Evolutionary conservation across 1,140 invertebrate genomes (phyloP).

Genomic region (Temnothorax longispinosus): DNA sequence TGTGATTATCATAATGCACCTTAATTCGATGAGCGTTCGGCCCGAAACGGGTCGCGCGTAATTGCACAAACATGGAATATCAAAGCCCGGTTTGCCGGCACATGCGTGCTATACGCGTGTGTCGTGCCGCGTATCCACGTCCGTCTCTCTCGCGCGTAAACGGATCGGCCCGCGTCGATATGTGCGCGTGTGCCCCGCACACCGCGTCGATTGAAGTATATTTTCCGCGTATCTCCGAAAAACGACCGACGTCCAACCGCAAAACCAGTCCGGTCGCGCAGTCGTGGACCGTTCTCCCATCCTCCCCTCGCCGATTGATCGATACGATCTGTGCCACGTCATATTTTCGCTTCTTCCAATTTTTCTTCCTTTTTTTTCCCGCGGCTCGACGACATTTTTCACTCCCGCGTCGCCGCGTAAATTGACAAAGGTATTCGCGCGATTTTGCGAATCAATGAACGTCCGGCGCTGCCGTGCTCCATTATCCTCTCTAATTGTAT

Average conservation of each 20-base stretch:
- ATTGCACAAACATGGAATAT: slow-evolving; percentile 78
- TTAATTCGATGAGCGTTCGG: slow-evolving; percentile 76
- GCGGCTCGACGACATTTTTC: neutral
- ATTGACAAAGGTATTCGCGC: slow-evolving; percentile 68
- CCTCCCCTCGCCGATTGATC: slow-evolving; percentile 50
- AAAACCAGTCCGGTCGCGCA: slow-evolving; percentile 73
- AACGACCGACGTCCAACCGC: slow-evolving; percentile 70
- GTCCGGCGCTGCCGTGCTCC: slow-evolving; percentile 26
- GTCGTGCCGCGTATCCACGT: neutral
- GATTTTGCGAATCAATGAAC: slow-evolving; percentile 50
- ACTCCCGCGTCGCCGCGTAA: slow-evolving; percentile 50
- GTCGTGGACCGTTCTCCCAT: slow-evolving; percentile 58
- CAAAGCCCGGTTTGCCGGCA: slow-evolving; percentile 70
- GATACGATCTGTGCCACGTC: slow-evolving; percentile 68
- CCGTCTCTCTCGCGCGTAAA: neutral
- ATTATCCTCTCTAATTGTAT: slow-evolving; percentile 60
- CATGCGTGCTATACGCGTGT: slow-evolving; percentile 14
- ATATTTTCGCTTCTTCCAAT: slow-evolving; percentile 62
- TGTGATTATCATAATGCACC: slow-evolving; percentile 78
- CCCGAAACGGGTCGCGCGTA: slow-evolving; percentile 74
- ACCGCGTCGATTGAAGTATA: slow-evolving; percentile 66
- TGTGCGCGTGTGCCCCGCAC: neutral
- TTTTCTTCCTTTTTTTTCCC: slow-evolving; percentile 3
- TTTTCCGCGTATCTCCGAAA: slow-evolving; percentile 65
- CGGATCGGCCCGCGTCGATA: slow-evolving; percentile 12